Evolutionary conservation across 2,888 invertebrate species (phyloP).

Genomic region (Drosophila mayaguana): DNA sequence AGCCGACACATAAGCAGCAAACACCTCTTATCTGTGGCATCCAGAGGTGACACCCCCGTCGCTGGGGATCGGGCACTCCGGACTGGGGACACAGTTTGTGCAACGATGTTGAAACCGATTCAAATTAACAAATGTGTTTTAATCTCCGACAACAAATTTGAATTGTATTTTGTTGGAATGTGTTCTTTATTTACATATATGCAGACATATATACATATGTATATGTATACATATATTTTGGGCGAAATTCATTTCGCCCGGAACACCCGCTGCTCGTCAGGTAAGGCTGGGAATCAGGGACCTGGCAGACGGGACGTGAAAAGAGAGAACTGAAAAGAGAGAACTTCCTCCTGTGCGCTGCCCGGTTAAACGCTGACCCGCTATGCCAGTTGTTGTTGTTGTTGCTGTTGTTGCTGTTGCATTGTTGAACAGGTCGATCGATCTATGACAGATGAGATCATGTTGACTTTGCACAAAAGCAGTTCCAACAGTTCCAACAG

Average conservation of each 20-base stretch:
- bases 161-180: constrained; percentile 65
- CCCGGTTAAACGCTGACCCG: constrained; percentile 59
- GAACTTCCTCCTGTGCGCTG: constrained; percentile 45
- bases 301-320: constrained; percentile 11
- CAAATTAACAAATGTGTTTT: constrained; percentile 82
- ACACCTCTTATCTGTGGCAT: constrained; percentile 64
- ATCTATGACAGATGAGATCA: constrained; percentile 84
- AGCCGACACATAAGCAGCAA: constrained; percentile 66
- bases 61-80: not conserved
- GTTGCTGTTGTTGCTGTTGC: constrained; percentile 39
- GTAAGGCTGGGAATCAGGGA: constrained; percentile 33
- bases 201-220: not conserved
- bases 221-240: constrained; percentile 36
- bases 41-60: constrained; percentile 27
- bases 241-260: constrained; percentile 65
- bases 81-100: constrained; percentile 54
- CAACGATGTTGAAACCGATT: constrained; percentile 77
- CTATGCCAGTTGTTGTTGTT: constrained; percentile 34
- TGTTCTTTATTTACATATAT: constrained; percentile 22
- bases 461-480: constrained; percentile 78
- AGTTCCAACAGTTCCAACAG: constrained; percentile 17
- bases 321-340: constrained; percentile 6
- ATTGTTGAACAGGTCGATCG: constrained; percentile 83
- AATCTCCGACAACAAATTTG: constrained; percentile 81
- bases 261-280: constrained; percentile 83